Base-by-base conservation (phyloP, 2,888 invertebrate genomes). In the Thereva unica region DNA sequence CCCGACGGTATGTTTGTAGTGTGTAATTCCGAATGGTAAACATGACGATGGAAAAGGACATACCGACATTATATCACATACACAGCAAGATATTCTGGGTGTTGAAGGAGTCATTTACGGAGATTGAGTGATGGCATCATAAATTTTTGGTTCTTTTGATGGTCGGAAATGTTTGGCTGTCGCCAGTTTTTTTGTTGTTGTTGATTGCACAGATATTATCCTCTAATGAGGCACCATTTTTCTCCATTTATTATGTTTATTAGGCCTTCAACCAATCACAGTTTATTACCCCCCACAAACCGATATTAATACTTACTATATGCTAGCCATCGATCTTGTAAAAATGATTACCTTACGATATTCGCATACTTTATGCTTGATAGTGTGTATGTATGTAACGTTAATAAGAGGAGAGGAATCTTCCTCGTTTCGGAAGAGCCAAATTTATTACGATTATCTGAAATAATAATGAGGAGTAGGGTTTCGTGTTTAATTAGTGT, bases 201-300 rank as follows among this genome's bases (percentile, higher is more conserved):
- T 23, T 23, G 23, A 23, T 23, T 23, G 23, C 44, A 44, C 44
- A 34, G 42, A 44, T 56, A 56, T 56, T 56, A 56, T 56, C 38
- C 44, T 41, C 37, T n/a, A 45, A 56, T 44, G 42, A 44, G 56
- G 56, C 5, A 4, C 23, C 44, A 56, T 56, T 56, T 44, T 41
- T 56, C 56, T 44, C 44, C 44, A 56, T 56, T 56, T 56, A 56
- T 56, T 10, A 41, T 41, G 44, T 56, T 56, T 56, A 41, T 56
- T 56, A 44, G 45, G 56, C 41, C 35, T 44, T 56, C 44, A 56
- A 44, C 56, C 56, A 55, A 6, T 38, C 41, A 23, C 23, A 41
- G n/a, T 55, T 55, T 23, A 23, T 23, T 23, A 23, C 23, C 23
- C 23, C 23, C 1, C 23, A 23, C 23, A 2, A 23, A 23, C 23